Base-by-base conservation (phyloP, 2,113 vertebrate species). In the Urocitellus parryii region DNA sequence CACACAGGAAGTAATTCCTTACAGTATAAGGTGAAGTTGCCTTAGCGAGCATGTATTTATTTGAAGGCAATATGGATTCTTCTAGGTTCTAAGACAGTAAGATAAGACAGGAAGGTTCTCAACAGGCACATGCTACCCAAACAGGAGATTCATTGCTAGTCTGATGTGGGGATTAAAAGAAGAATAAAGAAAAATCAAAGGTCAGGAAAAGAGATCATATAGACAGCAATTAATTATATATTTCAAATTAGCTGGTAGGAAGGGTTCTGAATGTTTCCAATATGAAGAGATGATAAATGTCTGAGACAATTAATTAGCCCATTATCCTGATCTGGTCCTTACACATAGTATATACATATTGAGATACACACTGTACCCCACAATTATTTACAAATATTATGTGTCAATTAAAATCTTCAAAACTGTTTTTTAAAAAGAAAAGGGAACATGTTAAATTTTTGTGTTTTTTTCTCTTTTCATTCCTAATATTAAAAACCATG, bases 401-500 rank as follows among this genome's bases (percentile, higher is more conserved):
- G 32, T 77, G 51, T 13, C 61, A 84, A 27, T 32, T 25, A 78
- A 90, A 68, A 85, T 10, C 34, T 61, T 70, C 51, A 67, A n/a
- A 29, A 67, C 51, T 80, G 45, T 77, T 87, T 86, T 16, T 58
- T 22, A 5, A 61, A 61, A 92, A 78, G 24, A 42, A 96, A 97
- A 93, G 20, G 32, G 20, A 90, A 32, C 4, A 18, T 20, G 5
- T 34, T 70, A 82, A 58, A 77, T 83, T 96, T 14, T 76, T 74
- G 8, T 51, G 5, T 51, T 90, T 70, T 80, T 95, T 96, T 85
- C n/a, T 82, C 17, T 82, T 79, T 93, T 80, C 85, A 58, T 82
- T 79, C 39, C 67, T 78, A 95, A 74, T 48, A 84, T 93, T 96
- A 88, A 92, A 91, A 94, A 85, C 83, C 17, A 83, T 10, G 29